Evolutionary conservation across 2,797 vertebrate species (phyloP).

Genomic region (Trachurus trachurus): DNA sequence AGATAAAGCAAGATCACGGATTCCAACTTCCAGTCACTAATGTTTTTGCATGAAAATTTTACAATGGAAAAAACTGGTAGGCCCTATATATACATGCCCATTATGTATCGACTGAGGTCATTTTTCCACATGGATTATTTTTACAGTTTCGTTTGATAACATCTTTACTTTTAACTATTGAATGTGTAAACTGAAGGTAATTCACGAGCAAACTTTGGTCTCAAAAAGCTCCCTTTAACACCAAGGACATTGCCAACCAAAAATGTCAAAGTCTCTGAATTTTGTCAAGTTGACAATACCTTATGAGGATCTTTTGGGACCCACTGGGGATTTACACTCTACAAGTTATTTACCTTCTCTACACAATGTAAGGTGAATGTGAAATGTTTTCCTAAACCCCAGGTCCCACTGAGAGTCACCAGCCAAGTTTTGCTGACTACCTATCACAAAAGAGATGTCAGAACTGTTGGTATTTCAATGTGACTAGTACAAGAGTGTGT

Average conservation of each 20-base stretch:
- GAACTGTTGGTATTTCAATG: too few species aligned
- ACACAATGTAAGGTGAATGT: neutral
- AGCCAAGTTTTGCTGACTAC: too few species aligned
- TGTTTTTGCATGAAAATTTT: neutral
- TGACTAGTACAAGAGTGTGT: too few species aligned
- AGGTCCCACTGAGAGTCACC: neutral
- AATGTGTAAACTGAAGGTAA: neutral
- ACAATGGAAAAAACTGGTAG: neutral
- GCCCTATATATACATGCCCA: too few species aligned
- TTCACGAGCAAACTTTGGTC: neutral
- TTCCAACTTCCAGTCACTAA: neutral
- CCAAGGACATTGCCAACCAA: neutral
- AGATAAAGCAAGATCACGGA: neutral
- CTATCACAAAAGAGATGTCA: too few species aligned
- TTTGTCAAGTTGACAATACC: too few species aligned
- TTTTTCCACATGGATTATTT: neutral
- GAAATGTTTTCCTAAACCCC: neutral
- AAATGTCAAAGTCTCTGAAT: too few species aligned
- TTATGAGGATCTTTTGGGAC: neutral
- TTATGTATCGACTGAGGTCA: neutral
- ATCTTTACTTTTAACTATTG: neutral
- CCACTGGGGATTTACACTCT: neutral
- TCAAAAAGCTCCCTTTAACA: neutral
- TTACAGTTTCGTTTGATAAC: neutral
- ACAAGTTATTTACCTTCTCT: too few species aligned